phyloP scores from a whole-genome alignment of 2,113 vertebrate species.

The Platanista minor region DNA sequence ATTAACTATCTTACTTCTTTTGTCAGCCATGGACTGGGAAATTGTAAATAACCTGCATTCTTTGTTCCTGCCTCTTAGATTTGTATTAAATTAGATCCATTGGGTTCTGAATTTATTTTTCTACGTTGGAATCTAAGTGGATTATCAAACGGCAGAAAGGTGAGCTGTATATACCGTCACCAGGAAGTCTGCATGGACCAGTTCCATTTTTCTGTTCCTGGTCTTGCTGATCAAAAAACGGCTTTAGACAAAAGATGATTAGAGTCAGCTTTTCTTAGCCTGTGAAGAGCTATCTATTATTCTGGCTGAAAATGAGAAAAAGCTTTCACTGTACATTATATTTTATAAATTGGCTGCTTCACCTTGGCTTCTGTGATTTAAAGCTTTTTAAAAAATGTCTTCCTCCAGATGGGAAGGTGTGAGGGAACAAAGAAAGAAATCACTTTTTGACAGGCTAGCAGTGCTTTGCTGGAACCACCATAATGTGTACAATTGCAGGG shows the following conservation, averaged over 20 bases:
- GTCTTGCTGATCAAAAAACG: conserved; percentile 46
- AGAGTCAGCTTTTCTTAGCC: conserved; percentile 4
- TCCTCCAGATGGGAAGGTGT: conserved; percentile 21
- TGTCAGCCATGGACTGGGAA: not conserved
- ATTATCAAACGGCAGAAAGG: not conserved
- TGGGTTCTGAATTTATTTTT: conserved; percentile 16
- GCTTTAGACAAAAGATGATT: conserved; percentile 53
- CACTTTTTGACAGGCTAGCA: not conserved
- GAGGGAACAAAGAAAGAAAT: conserved; percentile 22
- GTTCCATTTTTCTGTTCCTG: conserved; percentile 1
- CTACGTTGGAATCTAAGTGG: not conserved
- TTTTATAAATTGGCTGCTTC: conserved; percentile 53
- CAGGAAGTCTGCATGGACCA: not conserved
- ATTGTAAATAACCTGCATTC: conserved; percentile 42
- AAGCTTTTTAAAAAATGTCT: not conserved
- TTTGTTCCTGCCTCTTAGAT: conserved; percentile 29
- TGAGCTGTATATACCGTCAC: not conserved
- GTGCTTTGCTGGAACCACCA: not conserved
- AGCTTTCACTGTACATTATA: not conserved
- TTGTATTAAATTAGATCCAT: conserved; percentile 44
- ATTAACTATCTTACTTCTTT: conserved; percentile 14
- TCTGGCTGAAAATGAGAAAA: conserved; percentile 45
- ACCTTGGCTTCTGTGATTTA: conserved; percentile 20
- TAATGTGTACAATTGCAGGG: not conserved
- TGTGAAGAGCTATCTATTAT: conserved; percentile 36